Percentiles rank a stretch among this genome's conserved stretches.
phyloP scores from a whole-genome alignment of 2,113 vertebrate genomes.

The Cygnus atratus region DNA sequence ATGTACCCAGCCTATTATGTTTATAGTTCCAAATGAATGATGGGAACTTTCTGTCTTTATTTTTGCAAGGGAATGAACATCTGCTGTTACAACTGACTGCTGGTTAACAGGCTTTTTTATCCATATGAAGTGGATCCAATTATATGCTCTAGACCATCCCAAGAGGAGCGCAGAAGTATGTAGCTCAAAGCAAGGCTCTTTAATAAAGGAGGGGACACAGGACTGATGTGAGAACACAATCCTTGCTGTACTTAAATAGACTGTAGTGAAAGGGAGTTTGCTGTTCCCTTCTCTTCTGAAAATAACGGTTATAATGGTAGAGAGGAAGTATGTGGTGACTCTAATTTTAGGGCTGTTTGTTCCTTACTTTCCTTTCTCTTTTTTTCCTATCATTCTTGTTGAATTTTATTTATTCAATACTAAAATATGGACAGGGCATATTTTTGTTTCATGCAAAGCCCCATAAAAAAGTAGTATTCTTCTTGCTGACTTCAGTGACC shows the following conservation, averaged over 20 bases:
- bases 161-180: not conserved
- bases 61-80: not conserved
- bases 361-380: not conserved
- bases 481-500: not conserved
- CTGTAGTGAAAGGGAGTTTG: not conserved
- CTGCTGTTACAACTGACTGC: constrained; percentile 10
- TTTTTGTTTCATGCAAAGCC: not conserved
- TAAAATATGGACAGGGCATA: not conserved
- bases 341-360: not conserved
- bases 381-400: not conserved
- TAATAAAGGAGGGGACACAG: not conserved
- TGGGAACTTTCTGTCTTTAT: constrained; percentile 13
- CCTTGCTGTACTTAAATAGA: not conserved
- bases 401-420: not conserved
- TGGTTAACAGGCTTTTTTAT: constrained; percentile 20
- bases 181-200: constrained; percentile 2
- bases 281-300: not conserved
- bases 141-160: not conserved
- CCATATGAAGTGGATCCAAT: constrained; percentile 12
- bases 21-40: constrained; percentile 21
- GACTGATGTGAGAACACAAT: not conserved
- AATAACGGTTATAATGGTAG: not conserved
- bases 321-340: not conserved
- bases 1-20: not conserved
- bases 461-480: not conserved